These are phyloP conservation scores for Plectropomus leopardus DNA, from an alignment of 2,113 vertebrate genomes.

Conservation along the genomic window DNA sequence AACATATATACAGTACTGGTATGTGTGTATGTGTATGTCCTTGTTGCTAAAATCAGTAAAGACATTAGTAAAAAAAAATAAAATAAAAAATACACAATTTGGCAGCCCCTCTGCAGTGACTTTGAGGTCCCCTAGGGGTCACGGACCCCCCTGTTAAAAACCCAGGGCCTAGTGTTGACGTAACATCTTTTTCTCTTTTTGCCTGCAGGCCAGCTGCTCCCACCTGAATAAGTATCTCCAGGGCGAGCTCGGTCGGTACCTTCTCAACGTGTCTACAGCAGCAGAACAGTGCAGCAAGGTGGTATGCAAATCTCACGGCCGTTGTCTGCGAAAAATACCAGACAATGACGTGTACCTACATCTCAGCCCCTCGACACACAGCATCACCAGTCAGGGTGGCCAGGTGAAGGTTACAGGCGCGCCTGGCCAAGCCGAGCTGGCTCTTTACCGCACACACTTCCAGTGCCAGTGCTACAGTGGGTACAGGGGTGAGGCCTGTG, in stretches of 20 bases:
- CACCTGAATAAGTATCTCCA: slow-evolving; percentile 89
- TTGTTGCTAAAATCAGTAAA: too few species aligned
- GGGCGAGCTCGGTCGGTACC: slow-evolving; percentile 88
- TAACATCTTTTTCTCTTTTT: slow-evolving; percentile 9
- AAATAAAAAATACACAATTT: too few species aligned
- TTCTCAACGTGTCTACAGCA: slow-evolving; percentile 90
- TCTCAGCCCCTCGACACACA: slow-evolving; percentile 85
- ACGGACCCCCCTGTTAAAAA: too few species aligned
- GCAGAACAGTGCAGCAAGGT: slow-evolving; percentile 87
- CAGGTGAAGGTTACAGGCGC: slow-evolving; percentile 71
- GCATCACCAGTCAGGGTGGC: slow-evolving; percentile 71
- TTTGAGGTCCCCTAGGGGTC: too few species aligned
- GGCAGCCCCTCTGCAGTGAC: too few species aligned
- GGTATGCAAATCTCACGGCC: slow-evolving; percentile 89
- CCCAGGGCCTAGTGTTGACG: too few species aligned
- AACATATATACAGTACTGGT: too few species aligned
- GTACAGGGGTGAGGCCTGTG: slow-evolving; percentile 85
- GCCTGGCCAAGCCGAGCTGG: slow-evolving; percentile 70
- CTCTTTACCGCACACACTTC: slow-evolving; percentile 82
- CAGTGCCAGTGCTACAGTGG: slow-evolving; percentile 91
- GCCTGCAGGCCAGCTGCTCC: slow-evolving; percentile 87
- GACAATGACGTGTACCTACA: slow-evolving; percentile 86
- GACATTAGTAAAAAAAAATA: too few species aligned
- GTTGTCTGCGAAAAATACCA: slow-evolving; percentile 85
- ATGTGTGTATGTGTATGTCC: too few species aligned